Evolutionary conservation across 2,888 invertebrate species (phyloP).

Genomic region (Tipula unca): DNA sequence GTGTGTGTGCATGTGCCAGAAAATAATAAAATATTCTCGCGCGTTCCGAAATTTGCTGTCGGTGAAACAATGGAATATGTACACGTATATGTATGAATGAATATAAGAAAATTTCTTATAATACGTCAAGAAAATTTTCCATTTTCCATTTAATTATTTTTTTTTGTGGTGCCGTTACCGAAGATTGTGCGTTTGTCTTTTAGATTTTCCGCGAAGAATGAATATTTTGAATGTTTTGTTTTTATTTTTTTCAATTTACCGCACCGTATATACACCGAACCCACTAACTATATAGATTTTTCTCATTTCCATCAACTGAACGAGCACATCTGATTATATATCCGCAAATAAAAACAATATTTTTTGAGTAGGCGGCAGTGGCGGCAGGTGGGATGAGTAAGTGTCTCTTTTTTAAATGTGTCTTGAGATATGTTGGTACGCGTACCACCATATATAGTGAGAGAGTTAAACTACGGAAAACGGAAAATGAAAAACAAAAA

Average conservation of each 20-base stretch:
- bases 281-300: neutral
- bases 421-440: neutral
- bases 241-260: neutral
- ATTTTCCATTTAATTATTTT: neutral
- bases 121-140: neutral
- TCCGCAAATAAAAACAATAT: neutral
- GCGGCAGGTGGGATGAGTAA: neutral
- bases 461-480: neutral
- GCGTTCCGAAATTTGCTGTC: neutral
- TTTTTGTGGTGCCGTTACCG: neutral
- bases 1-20: neutral
- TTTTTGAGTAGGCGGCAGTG: neutral
- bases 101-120: neutral
- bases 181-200: neutral
- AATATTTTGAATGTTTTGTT: neutral
- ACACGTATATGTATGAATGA: too few species aligned
- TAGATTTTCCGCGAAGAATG: neutral
- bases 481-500: neutral
- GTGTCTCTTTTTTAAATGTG: neutral
- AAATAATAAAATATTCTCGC: neutral
- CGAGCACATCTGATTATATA: neutral
- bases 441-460: neutral
- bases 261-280: neutral
- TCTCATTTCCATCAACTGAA: neutral
- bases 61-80: neutral